phyloP scores from a whole-genome alignment of 2,888 invertebrate species.

The Ashinkailepas kermadecensis region DNA sequence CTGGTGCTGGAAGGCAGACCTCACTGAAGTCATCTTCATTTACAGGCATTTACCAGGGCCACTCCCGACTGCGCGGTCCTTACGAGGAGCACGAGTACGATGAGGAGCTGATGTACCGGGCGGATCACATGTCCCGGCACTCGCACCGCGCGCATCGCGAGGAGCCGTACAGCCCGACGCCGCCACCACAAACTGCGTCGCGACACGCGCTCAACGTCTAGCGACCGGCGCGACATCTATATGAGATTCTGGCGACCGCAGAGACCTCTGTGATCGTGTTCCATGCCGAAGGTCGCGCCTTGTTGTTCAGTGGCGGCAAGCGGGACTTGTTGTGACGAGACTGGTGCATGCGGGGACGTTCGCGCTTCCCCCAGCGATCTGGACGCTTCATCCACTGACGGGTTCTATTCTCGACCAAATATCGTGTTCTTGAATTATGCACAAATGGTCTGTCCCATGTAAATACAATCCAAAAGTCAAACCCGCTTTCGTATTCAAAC shows the following conservation, averaged over 20 bases:
- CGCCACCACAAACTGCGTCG: slow-evolving; percentile 33
- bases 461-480: not conserved
- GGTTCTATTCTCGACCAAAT: slow-evolving; percentile 18
- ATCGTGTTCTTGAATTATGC: slow-evolving; percentile 15
- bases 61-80: not conserved
- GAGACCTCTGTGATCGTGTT: not conserved
- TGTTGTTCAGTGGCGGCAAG: not conserved
- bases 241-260: not conserved
- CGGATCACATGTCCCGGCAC: slow-evolving; percentile 24
- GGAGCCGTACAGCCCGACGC: slow-evolving; percentile 32
- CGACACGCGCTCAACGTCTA: slow-evolving; percentile 34
- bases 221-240: slow-evolving; percentile 10
- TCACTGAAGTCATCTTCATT: not conserved
- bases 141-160: slow-evolving; percentile 28
- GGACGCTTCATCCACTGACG: not conserved
- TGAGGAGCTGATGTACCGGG: not conserved
- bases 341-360: not conserved
- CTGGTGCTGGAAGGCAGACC: not conserved
- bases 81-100: not conserved
- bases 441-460: slow-evolving; percentile 15
- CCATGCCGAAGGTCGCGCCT: not conserved
- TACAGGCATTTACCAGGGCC: not conserved
- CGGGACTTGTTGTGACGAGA: not conserved
- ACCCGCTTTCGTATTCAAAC: not conserved
- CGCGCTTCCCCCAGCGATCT: not conserved